A percentile compares a stretch with the other conserved stretches of the same genome.
Conservation (phyloP, 2,888 invertebrate genomes). For the Cantharis rustica region DNA sequence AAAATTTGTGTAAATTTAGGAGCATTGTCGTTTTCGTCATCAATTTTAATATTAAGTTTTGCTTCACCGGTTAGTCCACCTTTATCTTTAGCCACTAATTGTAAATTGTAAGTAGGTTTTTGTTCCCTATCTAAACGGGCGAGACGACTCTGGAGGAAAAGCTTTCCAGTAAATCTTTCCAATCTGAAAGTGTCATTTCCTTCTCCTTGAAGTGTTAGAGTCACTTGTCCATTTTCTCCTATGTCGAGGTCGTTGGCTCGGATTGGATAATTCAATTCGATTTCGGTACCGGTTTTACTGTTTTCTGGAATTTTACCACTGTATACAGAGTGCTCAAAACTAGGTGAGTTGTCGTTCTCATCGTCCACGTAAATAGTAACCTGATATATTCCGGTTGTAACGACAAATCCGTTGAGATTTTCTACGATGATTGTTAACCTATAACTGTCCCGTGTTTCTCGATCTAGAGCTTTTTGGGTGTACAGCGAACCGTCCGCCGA, state of each 20-base stretch:
- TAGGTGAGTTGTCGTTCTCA: conserved; percentile 85
- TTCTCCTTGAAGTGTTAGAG: conserved; percentile 72
- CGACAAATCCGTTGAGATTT: conserved; percentile 68
- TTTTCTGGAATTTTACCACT: conserved; percentile 82
- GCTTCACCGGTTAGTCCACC: conserved; percentile 78
- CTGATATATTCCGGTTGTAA: conserved; percentile 78
- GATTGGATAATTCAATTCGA: conserved; percentile 70
- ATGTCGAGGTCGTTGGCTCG: conserved; percentile 74
- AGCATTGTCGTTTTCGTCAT: conserved; percentile 82
- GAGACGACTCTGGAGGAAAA: conserved; percentile 61
- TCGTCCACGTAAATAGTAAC: conserved; percentile 81
- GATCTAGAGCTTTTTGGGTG: conserved; percentile 75
- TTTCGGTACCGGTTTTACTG: conserved; percentile 69
- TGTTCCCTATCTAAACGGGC: conserved; percentile 73
- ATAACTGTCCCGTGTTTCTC: conserved; percentile 74
- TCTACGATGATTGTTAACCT: conserved; percentile 81
- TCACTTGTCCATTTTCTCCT: conserved; percentile 71
- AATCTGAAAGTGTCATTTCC: conserved; percentile 75
- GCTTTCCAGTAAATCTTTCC: conserved; percentile 66
- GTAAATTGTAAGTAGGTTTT: conserved; percentile 68
- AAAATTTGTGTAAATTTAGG: conserved; percentile 74
- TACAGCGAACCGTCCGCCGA: conserved; percentile 80
- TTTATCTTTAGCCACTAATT: conserved; percentile 75
- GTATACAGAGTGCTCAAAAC: conserved; percentile 73
- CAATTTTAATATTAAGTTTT: conserved; percentile 69